These are phyloP conservation scores for Anastatus disparis DNA, from an alignment of 1,140 invertebrate genomes.

Conservation along the genomic window DNA sequence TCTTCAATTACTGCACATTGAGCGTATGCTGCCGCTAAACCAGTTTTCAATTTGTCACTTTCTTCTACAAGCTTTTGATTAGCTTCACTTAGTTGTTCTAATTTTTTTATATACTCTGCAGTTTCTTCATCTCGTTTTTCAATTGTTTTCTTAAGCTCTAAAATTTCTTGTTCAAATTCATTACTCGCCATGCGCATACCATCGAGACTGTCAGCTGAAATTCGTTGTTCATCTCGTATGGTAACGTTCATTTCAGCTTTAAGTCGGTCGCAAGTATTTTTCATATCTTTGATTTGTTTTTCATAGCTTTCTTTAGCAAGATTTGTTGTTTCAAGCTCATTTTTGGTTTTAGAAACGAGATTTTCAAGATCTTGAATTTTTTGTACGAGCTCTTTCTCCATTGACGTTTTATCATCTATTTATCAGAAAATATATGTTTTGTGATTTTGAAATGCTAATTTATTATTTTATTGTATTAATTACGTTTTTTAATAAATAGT, in stretches of 20 bases:
- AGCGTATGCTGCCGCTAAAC: conserved; percentile 70
- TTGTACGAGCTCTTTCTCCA: conserved; percentile 53
- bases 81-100: conserved; percentile 72
- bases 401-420: conserved; percentile 55
- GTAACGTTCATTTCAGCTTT: conserved; percentile 39
- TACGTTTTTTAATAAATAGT: neutral
- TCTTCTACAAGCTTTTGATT: conserved; percentile 71
- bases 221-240: neutral
- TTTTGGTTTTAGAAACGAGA: conserved; percentile 46
- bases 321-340: conserved; percentile 55
- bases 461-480: neutral
- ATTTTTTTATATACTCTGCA: conserved; percentile 68
- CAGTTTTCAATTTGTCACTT: conserved; percentile 69
- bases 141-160: conserved; percentile 42
- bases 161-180: conserved; percentile 49
- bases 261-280: conserved; percentile 59
- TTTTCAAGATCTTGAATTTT: conserved; percentile 54
- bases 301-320: conserved; percentile 56
- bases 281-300: conserved; percentile 62
- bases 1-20: conserved; percentile 73
- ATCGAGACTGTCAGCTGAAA: conserved; percentile 34
- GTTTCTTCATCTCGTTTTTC: conserved; percentile 64
- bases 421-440: neutral
- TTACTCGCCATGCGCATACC: conserved; percentile 8
- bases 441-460: neutral